Evolutionary conservation across 2,888 invertebrate genomes (phyloP), one percentile per base, ranked within the genome.

Genomic region (Argynnis bischoffii): DNA sequence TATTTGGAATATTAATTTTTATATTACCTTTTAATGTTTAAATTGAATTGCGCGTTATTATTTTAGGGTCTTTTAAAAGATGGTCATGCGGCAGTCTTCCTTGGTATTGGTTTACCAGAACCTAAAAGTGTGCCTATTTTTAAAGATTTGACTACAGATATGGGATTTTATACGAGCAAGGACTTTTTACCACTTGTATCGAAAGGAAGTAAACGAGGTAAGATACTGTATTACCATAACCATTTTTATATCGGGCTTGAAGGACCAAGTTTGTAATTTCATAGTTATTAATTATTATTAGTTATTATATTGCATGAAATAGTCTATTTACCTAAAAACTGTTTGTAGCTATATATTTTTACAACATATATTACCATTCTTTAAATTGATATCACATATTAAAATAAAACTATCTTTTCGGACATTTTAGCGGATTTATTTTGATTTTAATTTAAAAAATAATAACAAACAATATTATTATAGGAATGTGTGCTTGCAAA

Each of bases 151-250:
- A 95, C 94, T 0, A 88, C 94, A 65, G 94, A 95, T 11, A 95
- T 96, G 94, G 99, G 99, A 0, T 99, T 99, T 87, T 99, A 94
- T 82, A 99, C 99, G 0, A 99, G 99, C 56, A 99, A 99, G 86
- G 95, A 95, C 74, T 99, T 99, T 81, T 88, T 99, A 64, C 99
- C 99, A 0, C 88, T 94, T 54, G 99, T 99, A 0, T 94, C 99
- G 0, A 93, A 94, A 76, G 97, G 97, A 26, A 98, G 98, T 82
- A 99, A 99, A 87, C 95, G 95, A 78, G 97, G 97, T 94, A 14
- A 46, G 21, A 35, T 31, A 13, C 26, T n/a, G 15, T 59, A 13
- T 21, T 46, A 31, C 15, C n/a, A 15, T 48, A 53, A 31, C 14
- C 15, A n/a, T 14, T 16, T 55, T 14, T 3, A 56, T n/a, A 56